Conservation (phyloP, 2,888 invertebrate genomes). For the Melikaiella ostensackeni region DNA sequence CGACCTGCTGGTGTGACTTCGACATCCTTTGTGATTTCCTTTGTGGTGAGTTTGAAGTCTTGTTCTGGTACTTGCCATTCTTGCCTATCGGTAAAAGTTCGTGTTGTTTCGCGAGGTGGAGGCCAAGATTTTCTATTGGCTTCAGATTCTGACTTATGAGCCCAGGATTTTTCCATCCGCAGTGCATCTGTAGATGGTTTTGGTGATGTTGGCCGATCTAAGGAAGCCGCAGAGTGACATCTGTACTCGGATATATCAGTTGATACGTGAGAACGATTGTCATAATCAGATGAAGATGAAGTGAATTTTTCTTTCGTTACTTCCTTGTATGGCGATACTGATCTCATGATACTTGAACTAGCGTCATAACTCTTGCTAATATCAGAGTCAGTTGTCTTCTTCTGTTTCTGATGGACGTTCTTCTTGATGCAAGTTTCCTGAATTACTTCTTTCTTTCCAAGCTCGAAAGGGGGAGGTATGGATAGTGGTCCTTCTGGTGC, state of each 20-base stretch:
- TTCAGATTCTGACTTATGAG: constrained; percentile 78
- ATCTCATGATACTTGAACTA: constrained; percentile 44
- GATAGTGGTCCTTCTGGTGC: constrained; percentile 60
- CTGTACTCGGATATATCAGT: constrained; percentile 70
- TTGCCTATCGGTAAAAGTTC: constrained; percentile 65
- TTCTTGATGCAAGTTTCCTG: constrained; percentile 64
- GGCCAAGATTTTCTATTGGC: constrained; percentile 79
- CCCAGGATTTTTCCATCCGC: constrained; percentile 85
- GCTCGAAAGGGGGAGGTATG: constrained; percentile 71
- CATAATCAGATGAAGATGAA: constrained; percentile 69
- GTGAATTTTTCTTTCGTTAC: constrained; percentile 52
- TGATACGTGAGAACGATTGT: constrained; percentile 70
- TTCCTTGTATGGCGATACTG: constrained; percentile 44
- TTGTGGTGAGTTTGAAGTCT: constrained; percentile 68
- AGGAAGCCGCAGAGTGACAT: constrained; percentile 61
- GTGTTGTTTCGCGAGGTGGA: constrained; percentile 68
- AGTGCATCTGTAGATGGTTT: constrained; percentile 83
- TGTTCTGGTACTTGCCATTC: constrained; percentile 70
- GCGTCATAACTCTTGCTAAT: constrained; percentile 48
- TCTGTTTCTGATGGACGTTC: constrained; percentile 61
- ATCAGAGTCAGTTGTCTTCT: constrained; percentile 48
- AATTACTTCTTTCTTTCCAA: constrained; percentile 59
- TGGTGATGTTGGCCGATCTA: constrained; percentile 69
- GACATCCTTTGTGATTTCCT: constrained; percentile 67
- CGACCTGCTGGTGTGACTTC: constrained; percentile 68